Evolutionary conservation across 2,888 invertebrate species (phyloP), one percentile per base, ranked within the genome.

Genomic region (Sclerodermus sp.): DNA sequence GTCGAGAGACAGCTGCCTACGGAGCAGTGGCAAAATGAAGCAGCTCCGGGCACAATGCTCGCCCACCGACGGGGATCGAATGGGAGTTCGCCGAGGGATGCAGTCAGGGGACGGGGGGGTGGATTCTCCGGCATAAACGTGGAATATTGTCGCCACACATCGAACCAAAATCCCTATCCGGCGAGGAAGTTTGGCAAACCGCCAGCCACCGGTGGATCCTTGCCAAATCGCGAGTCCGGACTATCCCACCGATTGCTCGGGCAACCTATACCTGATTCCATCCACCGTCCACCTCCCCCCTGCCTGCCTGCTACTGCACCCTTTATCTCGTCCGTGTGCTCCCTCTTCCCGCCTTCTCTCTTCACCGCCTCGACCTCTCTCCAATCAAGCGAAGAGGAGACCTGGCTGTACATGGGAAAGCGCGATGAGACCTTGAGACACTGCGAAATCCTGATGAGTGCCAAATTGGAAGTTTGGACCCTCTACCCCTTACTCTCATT

Each of bases 111-210:
- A 12, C 6, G 17, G 16, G 16, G 15, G 38, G 38, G 38, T 38
- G 38, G 9, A 16, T 53, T 47, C 49, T 40, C 52, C 17, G 49
- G 55, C 57, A 58, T 63, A 58, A 66, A 60, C 61, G 62, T 65
- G 62, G 67, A 68, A 68, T 67, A 68, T 68, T 66, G 68, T 68
- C 66, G 62, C 60, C 57, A 63, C 63, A 62, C 60, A 67, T 62
- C 62, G 68, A 66, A 67, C 63, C 49, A 62, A 69, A 69, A 65
- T 68, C 65, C 67, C 62, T 60, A 65, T 62, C 61, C 62, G 38
- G 17, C 54, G 46, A 47, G 38, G 56, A 50, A 55, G 54, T 52
- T 62, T 62, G 62, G 62, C 62, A 32, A 16, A 6, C 41, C 43
- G 53, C 62, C 62, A 62, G 54, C 37, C 23, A 47, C 13, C 47